Base-by-base conservation (phyloP, 2,888 invertebrate species). In the Harpalus rubripes region DNA sequence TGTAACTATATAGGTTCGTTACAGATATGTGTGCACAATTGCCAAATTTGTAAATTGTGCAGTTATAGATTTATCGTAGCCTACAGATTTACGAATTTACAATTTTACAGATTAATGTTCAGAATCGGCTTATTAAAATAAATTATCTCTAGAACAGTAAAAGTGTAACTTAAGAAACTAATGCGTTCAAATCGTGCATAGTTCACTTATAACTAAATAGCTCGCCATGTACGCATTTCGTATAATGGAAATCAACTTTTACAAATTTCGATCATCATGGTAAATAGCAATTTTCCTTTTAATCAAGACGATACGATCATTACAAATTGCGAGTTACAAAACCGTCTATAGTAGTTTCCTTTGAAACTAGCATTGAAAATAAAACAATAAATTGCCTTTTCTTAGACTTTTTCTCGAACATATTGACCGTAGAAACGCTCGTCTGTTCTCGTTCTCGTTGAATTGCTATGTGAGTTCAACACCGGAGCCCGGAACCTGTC, bases 381-480 rank as follows among this genome's bases (percentile, higher is more conserved):
- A 52, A 52, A 52, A 52, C 44, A 52, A 52, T 52, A 52, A 52
- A 52, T 52, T 10, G 44, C 44, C 44, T 12, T 52, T 52, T 12
- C 10, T 52, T 52, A 1, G 44, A 52, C 8, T 52, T 8, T 52
- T 12, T 12, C 10, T 52, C 2, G 44, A 52, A 52, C 32, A 12
- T 12, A 52, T 52, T 52, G 44, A 12, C 44, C 44, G 44, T 32
- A 32, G 44, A 12, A 52, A 52, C 10, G 44, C 44, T 32, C 32
- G 32, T 32, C 32, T 59, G 6, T 8, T 12, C 15, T 8, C 18
- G 58, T 59, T 59, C 26, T 63, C 63, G 15, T 22, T 15, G 32
- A 68, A 68, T 68, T 68, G 32, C 68, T 10, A n/a, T 15, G 68
- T 39, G 15, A 68, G 68, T 63, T 26, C 68, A 16, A 56, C 68